These are phyloP conservation scores for Ciconia boyciana DNA, from an alignment of 2,113 vertebrate species.

Conservation along the genomic window DNA sequence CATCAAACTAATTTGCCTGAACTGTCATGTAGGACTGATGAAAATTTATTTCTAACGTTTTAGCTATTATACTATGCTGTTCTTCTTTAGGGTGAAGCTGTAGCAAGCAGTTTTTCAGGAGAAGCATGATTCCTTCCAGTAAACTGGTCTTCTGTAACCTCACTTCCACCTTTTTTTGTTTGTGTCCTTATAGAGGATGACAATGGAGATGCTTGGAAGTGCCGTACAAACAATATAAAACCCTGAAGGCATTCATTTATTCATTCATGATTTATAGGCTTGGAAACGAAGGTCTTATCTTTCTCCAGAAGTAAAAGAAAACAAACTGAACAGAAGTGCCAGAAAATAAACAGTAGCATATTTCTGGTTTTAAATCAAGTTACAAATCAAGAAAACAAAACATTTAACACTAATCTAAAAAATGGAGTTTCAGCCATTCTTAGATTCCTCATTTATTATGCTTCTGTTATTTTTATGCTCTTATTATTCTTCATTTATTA, in stretches of 20 bases:
- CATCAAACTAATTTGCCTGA: not conserved
- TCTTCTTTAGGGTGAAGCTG: not conserved
- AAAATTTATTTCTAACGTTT: not conserved
- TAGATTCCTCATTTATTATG: not conserved
- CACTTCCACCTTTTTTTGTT: not conserved
- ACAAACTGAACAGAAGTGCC: not conserved
- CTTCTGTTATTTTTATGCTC: not conserved
- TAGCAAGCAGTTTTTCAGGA: not conserved
- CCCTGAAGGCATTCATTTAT: not conserved
- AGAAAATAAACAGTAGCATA: not conserved
- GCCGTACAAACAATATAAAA: not conserved
- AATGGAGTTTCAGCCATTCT: not conserved
- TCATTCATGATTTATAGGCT: not conserved
- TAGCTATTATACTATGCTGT: not conserved
- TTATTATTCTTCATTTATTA: not conserved
- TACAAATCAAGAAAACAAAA: not conserved
- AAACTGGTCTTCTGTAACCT: not conserved
- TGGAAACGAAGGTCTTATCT: slow-evolving; percentile 28
- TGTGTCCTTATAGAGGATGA: not conserved
- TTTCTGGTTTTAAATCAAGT: not conserved
- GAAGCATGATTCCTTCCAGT: not conserved
- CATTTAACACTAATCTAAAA: not conserved
- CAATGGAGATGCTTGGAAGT: not conserved
- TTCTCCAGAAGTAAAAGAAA: not conserved
- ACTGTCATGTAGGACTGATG: not conserved